Evolutionary conservation across 2,113 vertebrate genomes (phyloP).

Genomic region (Oostethus manadensis): DNA sequence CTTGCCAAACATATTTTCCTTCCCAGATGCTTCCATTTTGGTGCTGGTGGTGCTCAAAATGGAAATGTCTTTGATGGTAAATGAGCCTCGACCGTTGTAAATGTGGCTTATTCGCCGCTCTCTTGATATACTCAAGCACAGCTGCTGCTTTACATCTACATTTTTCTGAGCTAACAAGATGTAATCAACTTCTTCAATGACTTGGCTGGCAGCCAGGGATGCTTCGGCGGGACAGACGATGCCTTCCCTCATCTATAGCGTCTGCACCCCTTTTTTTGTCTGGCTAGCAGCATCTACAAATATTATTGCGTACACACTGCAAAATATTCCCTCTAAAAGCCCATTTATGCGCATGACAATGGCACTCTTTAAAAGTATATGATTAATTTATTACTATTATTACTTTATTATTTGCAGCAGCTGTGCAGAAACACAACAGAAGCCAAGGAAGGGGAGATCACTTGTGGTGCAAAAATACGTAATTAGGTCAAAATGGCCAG

Average conservation of each 20-base stretch:
- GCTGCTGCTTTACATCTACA: slow-evolving; percentile 1
- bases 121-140: neutral
- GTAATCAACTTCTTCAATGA: slow-evolving; percentile 26
- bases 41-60: neutral
- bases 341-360: no score
- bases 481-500: no score
- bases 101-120: neutral
- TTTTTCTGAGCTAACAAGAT: neutral
- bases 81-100: neutral
- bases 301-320: no score
- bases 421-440: no score
- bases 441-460: no score
- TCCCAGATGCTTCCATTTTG: slow-evolving; percentile 1
- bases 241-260: neutral
- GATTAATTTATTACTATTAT: no score
- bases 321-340: no score
- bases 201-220: slow-evolving; percentile 11
- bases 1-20: slow-evolving; percentile 13
- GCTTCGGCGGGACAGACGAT: neutral
- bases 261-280: no score
- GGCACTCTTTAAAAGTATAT: no score
- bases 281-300: neutral
- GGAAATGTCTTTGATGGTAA: neutral
- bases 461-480: no score
- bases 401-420: no score